phyloP scores from a whole-genome alignment of 2,888 invertebrate species.

The Drosophila cognata region DNA sequence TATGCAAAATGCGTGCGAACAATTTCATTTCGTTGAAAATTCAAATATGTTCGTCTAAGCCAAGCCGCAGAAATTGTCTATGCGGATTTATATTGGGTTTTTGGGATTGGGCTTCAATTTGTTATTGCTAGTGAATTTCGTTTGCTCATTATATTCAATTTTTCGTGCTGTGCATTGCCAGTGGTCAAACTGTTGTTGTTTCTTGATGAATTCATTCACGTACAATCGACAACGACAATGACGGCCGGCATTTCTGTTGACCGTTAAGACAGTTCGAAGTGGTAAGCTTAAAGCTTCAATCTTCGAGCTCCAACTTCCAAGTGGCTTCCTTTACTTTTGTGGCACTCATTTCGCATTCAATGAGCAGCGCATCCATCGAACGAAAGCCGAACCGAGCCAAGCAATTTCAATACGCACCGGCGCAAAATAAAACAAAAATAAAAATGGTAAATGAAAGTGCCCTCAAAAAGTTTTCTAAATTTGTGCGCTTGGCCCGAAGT shows the following conservation, averaged over 20 bases:
- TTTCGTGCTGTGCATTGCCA: slow-evolving; percentile 59
- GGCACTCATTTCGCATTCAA: slow-evolving; percentile 75
- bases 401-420: slow-evolving; percentile 76
- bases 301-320: slow-evolving; percentile 41
- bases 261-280: slow-evolving; percentile 66
- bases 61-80: slow-evolving; percentile 58
- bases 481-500: slow-evolving; percentile 58
- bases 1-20: slow-evolving; percentile 71
- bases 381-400: slow-evolving; percentile 68
- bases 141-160: slow-evolving; percentile 76
- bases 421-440: slow-evolving; percentile 50
- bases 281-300: slow-evolving; percentile 36
- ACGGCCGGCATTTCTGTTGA: slow-evolving; percentile 63
- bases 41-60: slow-evolving; percentile 50
- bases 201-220: slow-evolving; percentile 74
- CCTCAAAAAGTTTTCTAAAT: slow-evolving; percentile 82
- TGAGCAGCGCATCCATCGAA: slow-evolving; percentile 77
- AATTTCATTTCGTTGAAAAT: slow-evolving; percentile 72
- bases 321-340: slow-evolving; percentile 53
- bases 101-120: slow-evolving; percentile 43
- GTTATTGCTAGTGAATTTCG: slow-evolving; percentile 65
- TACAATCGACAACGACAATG: slow-evolving; percentile 54
- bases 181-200: slow-evolving; percentile 25
- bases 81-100: slow-evolving; percentile 47
- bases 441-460: slow-evolving; percentile 81